Evolutionary conservation across 2,113 vertebrate species (phyloP).

Genomic region (Dasyprocta punctata): DNA sequence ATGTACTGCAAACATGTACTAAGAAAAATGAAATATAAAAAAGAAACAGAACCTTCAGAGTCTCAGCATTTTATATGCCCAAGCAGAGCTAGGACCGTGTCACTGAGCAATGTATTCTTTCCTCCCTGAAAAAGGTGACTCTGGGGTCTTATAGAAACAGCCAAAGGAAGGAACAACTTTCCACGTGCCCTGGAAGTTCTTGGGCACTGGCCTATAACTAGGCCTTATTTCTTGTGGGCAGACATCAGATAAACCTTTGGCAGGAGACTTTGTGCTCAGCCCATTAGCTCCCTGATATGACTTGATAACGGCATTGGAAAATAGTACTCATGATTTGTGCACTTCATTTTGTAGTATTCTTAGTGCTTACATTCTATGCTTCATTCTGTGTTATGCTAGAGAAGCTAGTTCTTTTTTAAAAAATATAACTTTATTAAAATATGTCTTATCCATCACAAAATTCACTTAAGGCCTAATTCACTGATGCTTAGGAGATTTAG

Average conservation of each 20-base stretch:
- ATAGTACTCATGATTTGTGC: neutral
- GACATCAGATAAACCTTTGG: neutral
- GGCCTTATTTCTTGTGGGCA: neutral
- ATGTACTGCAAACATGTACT: neutral
- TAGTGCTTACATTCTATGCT: neutral
- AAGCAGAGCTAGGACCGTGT: neutral
- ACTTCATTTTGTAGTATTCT: neutral
- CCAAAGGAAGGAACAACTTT: neutral
- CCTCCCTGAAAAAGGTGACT: neutral
- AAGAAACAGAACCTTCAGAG: neutral
- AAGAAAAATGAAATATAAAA: neutral
- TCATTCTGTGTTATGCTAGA: neutral
- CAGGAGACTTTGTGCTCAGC: too few species aligned
- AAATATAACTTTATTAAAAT: neutral
- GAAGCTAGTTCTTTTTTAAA: neutral
- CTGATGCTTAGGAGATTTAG: neutral
- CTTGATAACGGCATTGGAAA: neutral
- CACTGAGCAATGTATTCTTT: neutral
- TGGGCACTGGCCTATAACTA: too few species aligned
- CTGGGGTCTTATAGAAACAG: neutral
- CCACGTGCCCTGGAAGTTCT: too few species aligned
- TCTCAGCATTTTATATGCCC: accelerated
- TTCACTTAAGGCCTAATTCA: neutral
- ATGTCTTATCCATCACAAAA: neutral
- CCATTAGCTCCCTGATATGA: neutral